phyloP scores from a whole-genome alignment of 2,113 vertebrate genomes.

The zebrafish (Danio rerio) region DNA sequence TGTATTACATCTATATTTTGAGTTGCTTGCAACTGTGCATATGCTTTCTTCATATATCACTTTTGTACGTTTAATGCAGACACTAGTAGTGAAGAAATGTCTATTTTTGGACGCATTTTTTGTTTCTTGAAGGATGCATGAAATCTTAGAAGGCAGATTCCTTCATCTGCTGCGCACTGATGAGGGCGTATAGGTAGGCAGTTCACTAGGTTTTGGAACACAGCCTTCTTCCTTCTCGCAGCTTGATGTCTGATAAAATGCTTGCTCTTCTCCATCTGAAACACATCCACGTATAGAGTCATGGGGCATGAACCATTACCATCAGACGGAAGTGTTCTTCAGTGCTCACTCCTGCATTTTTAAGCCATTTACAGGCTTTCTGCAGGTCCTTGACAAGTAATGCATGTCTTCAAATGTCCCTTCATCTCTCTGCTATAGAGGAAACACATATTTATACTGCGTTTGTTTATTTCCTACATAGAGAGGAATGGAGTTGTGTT shows the following conservation, averaged over 20 bases:
- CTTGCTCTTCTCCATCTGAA: conserved; percentile 53
- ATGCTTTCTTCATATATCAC: no score
- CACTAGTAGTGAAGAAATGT: no score
- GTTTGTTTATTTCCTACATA: neutral
- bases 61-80: no score
- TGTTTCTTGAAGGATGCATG: no score
- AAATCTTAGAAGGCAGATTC: neutral
- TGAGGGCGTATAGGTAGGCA: neutral
- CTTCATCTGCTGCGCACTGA: neutral
- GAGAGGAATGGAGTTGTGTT: neutral
- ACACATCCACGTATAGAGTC: conserved; percentile 51
- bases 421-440: neutral
- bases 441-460: neutral
- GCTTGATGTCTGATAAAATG: conserved; percentile 59
- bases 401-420: no score
- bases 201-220: neutral
- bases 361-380: neutral
- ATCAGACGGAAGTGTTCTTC: conserved; percentile 47
- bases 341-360: neutral
- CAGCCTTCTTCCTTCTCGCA: neutral
- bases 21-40: no score
- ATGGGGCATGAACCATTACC: conserved; percentile 53
- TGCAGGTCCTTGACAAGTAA: neutral
- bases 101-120: no score
- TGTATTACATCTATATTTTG: no score